These are phyloP conservation scores for Emydura subglobosa DNA, from an alignment of 2,113 vertebrate species.

Conservation along the genomic window DNA sequence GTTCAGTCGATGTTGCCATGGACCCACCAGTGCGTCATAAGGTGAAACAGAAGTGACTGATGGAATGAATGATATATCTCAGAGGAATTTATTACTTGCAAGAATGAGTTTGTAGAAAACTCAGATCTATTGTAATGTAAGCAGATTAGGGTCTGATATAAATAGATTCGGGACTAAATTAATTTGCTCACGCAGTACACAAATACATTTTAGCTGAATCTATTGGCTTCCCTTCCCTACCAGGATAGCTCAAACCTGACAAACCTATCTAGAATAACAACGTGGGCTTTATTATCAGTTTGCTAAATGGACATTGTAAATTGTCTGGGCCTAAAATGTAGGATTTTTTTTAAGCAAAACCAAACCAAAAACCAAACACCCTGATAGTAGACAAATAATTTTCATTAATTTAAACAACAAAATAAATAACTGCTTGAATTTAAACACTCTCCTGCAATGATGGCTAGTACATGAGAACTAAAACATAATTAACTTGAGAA, in stretches of 20 bases:
- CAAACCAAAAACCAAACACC: not conserved
- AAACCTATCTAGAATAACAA: not conserved
- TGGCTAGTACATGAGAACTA: not conserved
- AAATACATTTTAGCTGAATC: not conserved
- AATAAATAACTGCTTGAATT: not conserved
- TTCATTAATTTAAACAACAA: not conserved
- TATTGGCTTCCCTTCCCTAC: not conserved
- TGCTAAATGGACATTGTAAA: not conserved
- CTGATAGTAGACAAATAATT: not conserved
- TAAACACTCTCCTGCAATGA: not conserved
- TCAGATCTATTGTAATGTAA: not conserved
- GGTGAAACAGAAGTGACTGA: not conserved
- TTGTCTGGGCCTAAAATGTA: not conserved
- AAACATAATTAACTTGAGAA: not conserved
- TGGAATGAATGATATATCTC: not conserved
- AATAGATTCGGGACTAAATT: not conserved
- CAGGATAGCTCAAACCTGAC: not conserved
- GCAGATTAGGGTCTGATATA: not conserved
- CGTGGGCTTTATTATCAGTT: not conserved
- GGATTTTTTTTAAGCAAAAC: not conserved
- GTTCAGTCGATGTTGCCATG: not conserved
- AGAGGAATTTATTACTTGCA: not conserved
- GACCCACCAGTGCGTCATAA: not conserved
- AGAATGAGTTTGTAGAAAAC: not conserved
- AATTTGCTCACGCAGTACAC: not conserved